phyloP scores from a whole-genome alignment of 1,140 invertebrate genomes.

The Araneus ventricosus region DNA sequence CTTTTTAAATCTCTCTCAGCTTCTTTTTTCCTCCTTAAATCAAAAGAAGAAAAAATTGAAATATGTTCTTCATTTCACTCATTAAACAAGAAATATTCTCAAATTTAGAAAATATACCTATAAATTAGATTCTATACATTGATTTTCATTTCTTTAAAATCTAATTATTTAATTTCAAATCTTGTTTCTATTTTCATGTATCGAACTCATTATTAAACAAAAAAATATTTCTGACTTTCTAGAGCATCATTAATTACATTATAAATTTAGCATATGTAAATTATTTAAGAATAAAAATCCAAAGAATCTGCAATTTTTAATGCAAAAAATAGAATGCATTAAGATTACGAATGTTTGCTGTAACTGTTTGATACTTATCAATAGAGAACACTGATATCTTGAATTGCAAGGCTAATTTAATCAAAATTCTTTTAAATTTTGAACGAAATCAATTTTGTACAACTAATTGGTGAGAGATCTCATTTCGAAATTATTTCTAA shows the following conservation, averaged over 20 bases:
- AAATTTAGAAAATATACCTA: neutral
- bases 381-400: neutral
- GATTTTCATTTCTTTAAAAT: neutral
- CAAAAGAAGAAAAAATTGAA: too few species aligned
- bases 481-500: slow-evolving; percentile 1
- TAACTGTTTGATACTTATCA: neutral
- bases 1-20: too few species aligned
- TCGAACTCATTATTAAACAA: neutral
- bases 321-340: neutral
- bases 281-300: neutral
- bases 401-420: neutral
- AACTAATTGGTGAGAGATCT: neutral
- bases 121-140: neutral
- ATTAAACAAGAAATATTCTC: too few species aligned
- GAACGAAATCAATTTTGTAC: neutral
- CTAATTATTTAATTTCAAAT: neutral
- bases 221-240: neutral
- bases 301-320: neutral
- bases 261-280: neutral
- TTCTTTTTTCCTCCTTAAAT: too few species aligned
- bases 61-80: too few species aligned
- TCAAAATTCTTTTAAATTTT: neutral
- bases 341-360: neutral
- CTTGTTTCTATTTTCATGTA: neutral
- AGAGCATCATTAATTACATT: neutral